Base-by-base conservation (phyloP, 2,888 invertebrate genomes). In the Camptogramma bilineatum region DNA sequence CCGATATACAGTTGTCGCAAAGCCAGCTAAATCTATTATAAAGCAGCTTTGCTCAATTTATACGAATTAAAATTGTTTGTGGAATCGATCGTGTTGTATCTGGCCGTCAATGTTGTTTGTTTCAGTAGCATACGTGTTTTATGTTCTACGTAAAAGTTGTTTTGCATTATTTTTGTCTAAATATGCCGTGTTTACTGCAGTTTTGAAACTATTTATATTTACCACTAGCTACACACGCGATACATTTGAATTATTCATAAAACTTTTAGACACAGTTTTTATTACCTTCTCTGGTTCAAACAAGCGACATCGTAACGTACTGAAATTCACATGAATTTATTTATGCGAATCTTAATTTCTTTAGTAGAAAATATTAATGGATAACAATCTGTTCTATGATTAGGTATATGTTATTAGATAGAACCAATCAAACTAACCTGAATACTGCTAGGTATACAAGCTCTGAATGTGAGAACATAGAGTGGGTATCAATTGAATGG, bases 1-100 rank as follows among this genome's bases (percentile, higher is more conserved):
- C 78, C 73, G 66, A 75, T 62, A 77, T 71, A 79, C 73, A 75
- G 76, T 76, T 75, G 74, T 75, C 73, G 73, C 74, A 77, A 81
- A 82, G 73, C 79, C 74, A 64, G 72, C 73, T 80, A 79, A 80
- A 81, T 79, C 76, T 79, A 81, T 80, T 80, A 73, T 78, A 78
- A 77, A 81, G 79, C 79, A 75, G 81, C 78, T 83, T 83, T 78
- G 73, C 70, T 74, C 77, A 80, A 82, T 82, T 78, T 79, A 78
- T 80, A 72, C 74, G 76, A 78, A 80, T 82, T 80, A 76, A 82
- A 81, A 74, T 76, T 72, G 73, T 74, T 76, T 75, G 67, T 56
- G 64, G 72, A 66, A 75, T 75, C 75, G 73, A 78, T 74, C 68
- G 66, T 60, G 56, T 67, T 42, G 52, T 69, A 68, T 57, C 52